Percentiles rank a stretch among this genome's conserved stretches.
phyloP scores from a whole-genome alignment of 2,888 invertebrate species.

The Imbricaverruca yamaguchii region DNA sequence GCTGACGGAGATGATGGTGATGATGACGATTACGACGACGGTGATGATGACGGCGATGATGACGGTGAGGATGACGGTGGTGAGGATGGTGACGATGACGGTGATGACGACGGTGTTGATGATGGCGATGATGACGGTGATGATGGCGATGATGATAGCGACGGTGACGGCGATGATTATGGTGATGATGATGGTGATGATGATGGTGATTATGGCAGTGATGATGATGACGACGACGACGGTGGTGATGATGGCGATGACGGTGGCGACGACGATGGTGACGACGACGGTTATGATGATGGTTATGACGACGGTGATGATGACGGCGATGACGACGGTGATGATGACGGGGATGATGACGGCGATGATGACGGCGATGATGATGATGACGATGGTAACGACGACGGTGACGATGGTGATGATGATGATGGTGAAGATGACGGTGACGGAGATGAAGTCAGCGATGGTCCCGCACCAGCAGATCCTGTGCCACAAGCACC shows the following conservation, averaged over 20 bases:
- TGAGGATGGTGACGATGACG: not conserved
- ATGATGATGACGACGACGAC: not conserved
- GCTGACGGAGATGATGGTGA: not conserved
- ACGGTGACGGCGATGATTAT: not conserved
- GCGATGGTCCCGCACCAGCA: no score
- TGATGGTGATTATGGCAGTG: not conserved
- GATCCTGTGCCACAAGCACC: no score
- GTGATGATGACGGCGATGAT: not conserved
- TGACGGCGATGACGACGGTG: not conserved
- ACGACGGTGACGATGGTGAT: not conserved
- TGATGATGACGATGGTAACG: conserved; percentile 1
- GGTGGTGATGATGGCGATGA: conserved; percentile 12
- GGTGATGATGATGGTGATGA: not conserved
- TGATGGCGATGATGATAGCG: not conserved
- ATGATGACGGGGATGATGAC: not conserved
- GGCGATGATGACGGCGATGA: not conserved
- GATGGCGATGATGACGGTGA: not conserved
- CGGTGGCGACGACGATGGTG: not conserved
- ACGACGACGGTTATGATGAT: not conserved
- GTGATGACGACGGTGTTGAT: not conserved
- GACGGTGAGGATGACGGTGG: not conserved
- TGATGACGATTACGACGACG: not conserved
- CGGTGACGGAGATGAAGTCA: no score
- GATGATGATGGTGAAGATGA: not conserved
- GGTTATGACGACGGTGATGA: not conserved